Evolutionary conservation across 2,797 vertebrate genomes (phyloP).

Genomic region (Cichlasoma orientale): DNA sequence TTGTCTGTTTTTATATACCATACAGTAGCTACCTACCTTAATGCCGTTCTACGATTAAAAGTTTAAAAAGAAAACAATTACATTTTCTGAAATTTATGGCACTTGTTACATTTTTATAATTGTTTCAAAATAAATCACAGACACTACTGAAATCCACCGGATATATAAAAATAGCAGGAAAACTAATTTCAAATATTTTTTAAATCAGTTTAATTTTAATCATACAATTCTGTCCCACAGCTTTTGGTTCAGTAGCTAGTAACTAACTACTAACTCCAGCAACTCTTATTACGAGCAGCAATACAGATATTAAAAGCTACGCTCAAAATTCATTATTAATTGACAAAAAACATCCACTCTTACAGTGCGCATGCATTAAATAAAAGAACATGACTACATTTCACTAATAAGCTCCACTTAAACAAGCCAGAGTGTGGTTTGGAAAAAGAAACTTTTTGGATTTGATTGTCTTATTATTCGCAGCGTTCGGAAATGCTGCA

Average conservation of each 20-base stretch:
- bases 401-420: neutral
- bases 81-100: neutral
- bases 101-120: neutral
- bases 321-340: neutral
- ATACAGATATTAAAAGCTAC: neutral
- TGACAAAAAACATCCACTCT: neutral
- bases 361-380: neutral
- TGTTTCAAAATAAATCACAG: neutral
- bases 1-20: neutral
- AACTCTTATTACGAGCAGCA: neutral
- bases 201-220: neutral
- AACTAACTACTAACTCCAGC: neutral
- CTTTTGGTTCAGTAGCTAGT: neutral
- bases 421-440: constrained; percentile 2
- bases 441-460: constrained; percentile 12
- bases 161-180: neutral
- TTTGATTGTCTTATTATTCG: constrained; percentile 46
- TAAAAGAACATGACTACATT: neutral
- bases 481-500: constrained; percentile 44
- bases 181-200: neutral
- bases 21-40: neutral
- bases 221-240: neutral
- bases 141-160: neutral
- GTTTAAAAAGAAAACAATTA: neutral
- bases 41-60: neutral